Conservation (phyloP, 2,797 vertebrate genomes). For the Artibeus jamaicensis region DNA sequence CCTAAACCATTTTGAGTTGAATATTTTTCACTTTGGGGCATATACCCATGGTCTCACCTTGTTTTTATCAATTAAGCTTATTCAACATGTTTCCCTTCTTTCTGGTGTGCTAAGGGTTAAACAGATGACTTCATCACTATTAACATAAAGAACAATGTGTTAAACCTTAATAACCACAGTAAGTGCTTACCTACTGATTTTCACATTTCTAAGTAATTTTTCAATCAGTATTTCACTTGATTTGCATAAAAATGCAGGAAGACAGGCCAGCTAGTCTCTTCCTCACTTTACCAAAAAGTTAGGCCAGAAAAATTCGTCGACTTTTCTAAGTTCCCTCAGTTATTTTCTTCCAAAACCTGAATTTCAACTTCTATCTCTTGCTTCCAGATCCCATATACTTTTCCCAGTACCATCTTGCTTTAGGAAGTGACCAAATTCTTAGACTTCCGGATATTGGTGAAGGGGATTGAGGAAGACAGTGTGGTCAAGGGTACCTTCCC, state of each 20-base stretch:
- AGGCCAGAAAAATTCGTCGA: neutral
- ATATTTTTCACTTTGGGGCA: neutral
- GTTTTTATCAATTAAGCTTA: neutral
- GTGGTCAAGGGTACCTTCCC: neutral
- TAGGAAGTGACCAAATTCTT: neutral
- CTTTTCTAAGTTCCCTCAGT: neutral
- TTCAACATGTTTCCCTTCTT: neutral
- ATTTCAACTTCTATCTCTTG: neutral
- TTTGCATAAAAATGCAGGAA: neutral
- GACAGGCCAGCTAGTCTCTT: neutral
- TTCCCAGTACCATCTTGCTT: neutral
- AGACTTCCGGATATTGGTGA: neutral
- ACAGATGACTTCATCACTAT: neutral
- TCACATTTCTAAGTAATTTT: neutral
- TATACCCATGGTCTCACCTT: neutral
- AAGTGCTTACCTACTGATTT: neutral
- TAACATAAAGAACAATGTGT: neutral
- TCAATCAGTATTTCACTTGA: neutral
- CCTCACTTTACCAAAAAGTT: neutral
- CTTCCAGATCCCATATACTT: neutral
- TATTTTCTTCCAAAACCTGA: conserved; percentile 6
- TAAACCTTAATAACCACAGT: neutral
- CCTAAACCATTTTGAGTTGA: neutral
- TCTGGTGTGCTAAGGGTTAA: neutral
- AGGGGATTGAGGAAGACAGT: neutral